Base-by-base conservation (phyloP, 92 coral and sea anemone genomes). In the Heteractis magnifica region DNA sequence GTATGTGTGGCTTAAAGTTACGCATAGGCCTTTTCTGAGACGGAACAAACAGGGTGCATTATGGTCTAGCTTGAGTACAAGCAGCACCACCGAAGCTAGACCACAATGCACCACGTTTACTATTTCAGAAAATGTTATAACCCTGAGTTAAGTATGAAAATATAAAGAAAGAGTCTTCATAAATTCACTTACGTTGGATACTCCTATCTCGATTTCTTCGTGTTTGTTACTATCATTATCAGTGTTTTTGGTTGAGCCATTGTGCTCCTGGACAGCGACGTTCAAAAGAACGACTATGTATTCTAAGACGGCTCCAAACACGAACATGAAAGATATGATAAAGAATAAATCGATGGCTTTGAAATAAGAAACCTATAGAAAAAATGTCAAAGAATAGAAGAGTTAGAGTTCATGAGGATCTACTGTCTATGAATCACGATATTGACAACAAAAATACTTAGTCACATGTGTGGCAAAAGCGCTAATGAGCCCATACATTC, bases 281-380 rank as follows among this genome's bases (percentile, higher is more conserved):
- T 90, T 91, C 81, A 90, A 80, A 34, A 92, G 84, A 79, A 92
- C 95, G 16, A 93, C 93, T 19, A 92, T 91, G 74, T 90, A 94
- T 81, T 94, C 98, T 55, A 94, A 79, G 60, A 94, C 91, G 2
- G 91, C 94, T 14, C 97, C 98, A 65, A 94, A 94, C 49, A 94
- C 98, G 72, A 94, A 94, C 72, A 90, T 88, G 88, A 94, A 94
- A 3, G 98, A 94, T 2, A 94, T 91, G 11, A 94, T 94, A 12
- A 94, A 86, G 77, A 92, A 94, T 71, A 91, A 83, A 82, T 94
- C 98, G 51, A 94, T 90, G 50, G 98, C 98, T 65, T 94, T 94
- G 77, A 94, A 84, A 78, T 94, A 92, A 6, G 98, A 93, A 9
- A 94, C 97, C 95, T 92, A 72, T 10, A 68, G 34, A 18, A 21